Evolutionary conservation across 2,888 invertebrate genomes (phyloP), one percentile per base, ranked within the genome.

Genomic region (Abscondita cerata): DNA sequence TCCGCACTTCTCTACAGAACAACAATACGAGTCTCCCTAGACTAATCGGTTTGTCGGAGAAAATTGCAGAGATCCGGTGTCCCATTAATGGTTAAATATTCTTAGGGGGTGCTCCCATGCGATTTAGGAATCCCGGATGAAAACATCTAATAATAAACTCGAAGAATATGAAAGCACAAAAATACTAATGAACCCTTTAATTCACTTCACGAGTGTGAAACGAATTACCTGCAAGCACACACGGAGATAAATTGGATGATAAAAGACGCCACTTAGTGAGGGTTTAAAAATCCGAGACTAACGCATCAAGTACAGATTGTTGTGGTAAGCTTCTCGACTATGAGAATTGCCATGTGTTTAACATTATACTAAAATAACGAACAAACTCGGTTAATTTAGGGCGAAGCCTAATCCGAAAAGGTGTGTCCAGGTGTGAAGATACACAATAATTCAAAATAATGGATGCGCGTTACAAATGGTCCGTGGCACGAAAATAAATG

Each of bases 381-480:
- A 36, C 57, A 33, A 54, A 52, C 52, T 55, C 50, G 59, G 52
- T 51, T 59, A 31, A 25, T 25, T 52, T 56, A 15, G 66, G 59
- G 55, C 52, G 58, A 60, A 50, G 57, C 48, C 31, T 67, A 69
- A 66, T 63, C 66, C 61, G 33, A 67, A 25, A 69, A 72, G 70
- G 71, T 73, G 71, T 65, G 63, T 70, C 74, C 75, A 75, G 75
- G 74, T 75, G 75, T 70, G 55, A 60, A 67, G 53, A 69, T 68
- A 72, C 75, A 75, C 73, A 68, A 73, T 75, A 73, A 75, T 70
- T 74, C 71, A 74, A 64, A 65, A 68, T 72, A 70, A 68, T 69
- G 62, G 70, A 56, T 34, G 33, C 41, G 34, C 63, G 62, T 66
- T 68, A 18, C 11, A 19, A 44, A 44, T 18, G 44, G 11, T 44